Conservation (phyloP, 2,888 invertebrate genomes). For the Tridacna gigas region DNA sequence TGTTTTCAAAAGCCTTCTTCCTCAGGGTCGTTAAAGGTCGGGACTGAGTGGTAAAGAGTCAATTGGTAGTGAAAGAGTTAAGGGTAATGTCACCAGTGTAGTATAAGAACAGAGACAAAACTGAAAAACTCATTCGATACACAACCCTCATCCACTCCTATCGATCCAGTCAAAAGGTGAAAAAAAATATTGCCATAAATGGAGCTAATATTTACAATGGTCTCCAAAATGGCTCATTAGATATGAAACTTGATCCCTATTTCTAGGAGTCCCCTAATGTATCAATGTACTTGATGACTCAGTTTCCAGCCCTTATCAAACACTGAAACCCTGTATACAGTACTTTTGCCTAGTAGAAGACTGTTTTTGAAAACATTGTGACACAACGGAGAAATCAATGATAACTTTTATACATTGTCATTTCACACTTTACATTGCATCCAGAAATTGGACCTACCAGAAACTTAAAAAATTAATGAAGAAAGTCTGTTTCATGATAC, state of each 20-base stretch:
- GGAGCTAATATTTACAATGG: constrained; percentile 34
- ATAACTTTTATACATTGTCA: too few relatives aligned
- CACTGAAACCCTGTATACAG: neutral
- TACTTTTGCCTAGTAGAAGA: neutral
- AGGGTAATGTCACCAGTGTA: too few relatives aligned
- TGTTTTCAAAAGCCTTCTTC: neutral
- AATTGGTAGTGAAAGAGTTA: neutral
- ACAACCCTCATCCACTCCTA: neutral
- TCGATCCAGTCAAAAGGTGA: constrained; percentile 2
- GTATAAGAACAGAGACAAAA: neutral
- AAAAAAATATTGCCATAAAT: constrained; percentile 23
- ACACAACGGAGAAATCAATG: too few relatives aligned
- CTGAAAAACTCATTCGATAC: neutral
- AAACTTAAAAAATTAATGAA: too few relatives aligned
- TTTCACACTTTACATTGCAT: too few relatives aligned
- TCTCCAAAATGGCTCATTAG: constrained; percentile 19
- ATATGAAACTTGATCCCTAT: constrained; percentile 16
- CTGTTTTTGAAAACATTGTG: neutral
- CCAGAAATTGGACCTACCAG: too few relatives aligned
- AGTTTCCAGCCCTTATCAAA: constrained; percentile 6
- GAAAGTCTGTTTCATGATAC: too few relatives aligned
- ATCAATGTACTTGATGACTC: constrained; percentile 11
- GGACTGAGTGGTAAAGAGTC: neutral
- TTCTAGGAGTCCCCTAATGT: constrained; percentile 15
- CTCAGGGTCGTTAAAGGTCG: neutral